Conservation (phyloP, 2,888 invertebrate genomes). For the Galeruca laticollis region DNA sequence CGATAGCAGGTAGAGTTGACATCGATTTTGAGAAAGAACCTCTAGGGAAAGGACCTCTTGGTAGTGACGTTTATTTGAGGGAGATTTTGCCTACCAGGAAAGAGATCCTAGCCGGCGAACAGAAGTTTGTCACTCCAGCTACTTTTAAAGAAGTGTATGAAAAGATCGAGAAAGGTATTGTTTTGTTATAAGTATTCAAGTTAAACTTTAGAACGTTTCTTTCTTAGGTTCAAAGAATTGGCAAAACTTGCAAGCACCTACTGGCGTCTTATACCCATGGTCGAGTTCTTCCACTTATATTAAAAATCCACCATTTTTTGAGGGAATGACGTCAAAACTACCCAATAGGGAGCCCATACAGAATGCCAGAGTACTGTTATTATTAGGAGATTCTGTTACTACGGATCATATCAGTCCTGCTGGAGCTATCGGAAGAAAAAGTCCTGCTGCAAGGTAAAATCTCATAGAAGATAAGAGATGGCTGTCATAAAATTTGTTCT, state of each 20-base stretch:
- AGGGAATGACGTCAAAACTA: conserved; percentile 72
- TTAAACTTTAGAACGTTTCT: neutral
- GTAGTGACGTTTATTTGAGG: conserved; percentile 81
- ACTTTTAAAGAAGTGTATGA: conserved; percentile 96
- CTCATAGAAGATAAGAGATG: too few species aligned
- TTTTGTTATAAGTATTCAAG: conserved; percentile 69
- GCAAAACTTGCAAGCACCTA: conserved; percentile 49
- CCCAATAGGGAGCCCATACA: conserved; percentile 73
- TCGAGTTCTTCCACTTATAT: conserved; percentile 92
- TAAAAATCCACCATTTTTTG: conserved; percentile 96
- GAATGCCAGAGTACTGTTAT: conserved; percentile 84
- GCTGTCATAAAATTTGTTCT: too few species aligned
- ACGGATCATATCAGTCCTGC: conserved; percentile 99
- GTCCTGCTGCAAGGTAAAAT: conserved; percentile 81
- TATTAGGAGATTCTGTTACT: conserved; percentile 96
- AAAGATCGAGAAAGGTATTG: conserved; percentile 81
- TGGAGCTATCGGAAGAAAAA: conserved; percentile 95
- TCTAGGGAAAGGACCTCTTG: conserved; percentile 74
- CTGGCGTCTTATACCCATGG: conserved; percentile 88
- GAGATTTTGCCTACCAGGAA: conserved; percentile 96
- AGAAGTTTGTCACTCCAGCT: conserved; percentile 89
- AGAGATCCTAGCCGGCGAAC: conserved; percentile 92
- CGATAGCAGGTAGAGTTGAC: conserved; percentile 93
- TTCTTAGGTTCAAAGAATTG: conserved; percentile 44
- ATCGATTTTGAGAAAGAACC: conserved; percentile 95